Base-by-base conservation (phyloP, 2,888 invertebrate genomes). In the Drosophila fungiperda region DNA sequence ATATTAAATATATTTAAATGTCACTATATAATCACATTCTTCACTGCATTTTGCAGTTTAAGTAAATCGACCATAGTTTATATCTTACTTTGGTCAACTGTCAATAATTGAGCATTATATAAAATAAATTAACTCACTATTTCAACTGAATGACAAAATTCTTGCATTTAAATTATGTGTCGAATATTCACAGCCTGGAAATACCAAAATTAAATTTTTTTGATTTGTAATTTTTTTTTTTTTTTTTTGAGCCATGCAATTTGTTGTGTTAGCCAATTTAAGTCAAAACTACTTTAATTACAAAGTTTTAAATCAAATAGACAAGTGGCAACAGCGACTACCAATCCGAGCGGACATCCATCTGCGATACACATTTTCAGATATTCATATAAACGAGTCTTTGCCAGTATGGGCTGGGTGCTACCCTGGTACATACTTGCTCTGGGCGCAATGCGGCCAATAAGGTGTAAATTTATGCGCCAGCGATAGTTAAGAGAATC, bases 381-480 rank as follows among this genome's bases (percentile, higher is more conserved):
- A 17, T 48, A 52, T 57, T 23, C 33, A 36, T 54, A 45, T 45
- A 65, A 58, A 65, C 69, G 29, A 65, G 61, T 58, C 40, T 69
- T 12, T 35, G 50, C 26, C 11, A 26, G 17, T 45, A 23, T 35
- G 33, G n/a, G 40, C 33, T 53, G 53, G 23, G 20, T 52, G 48
- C 45, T 57, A 54, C 35, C 32, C 64, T 53, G 72, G 82, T 80
- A 87, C 84, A 84, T 87, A 87, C 73, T 68, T 57, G 75, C 76
- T 83, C 60, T 83, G 81, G 85, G 88, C 75, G 79, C 87, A 89
- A 92, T 92, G 92, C 91, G 92, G 92, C 90, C 92, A 92, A 92
- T 92, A 92, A 91, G 91, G 92, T 92, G 92, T 92, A 92, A 92
- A 92, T 92, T 91, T 92, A 89, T 85, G 87, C 89, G 74, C 52